Base-by-base conservation (phyloP, 2,888 invertebrate species). In the Pammene fasciana region DNA sequence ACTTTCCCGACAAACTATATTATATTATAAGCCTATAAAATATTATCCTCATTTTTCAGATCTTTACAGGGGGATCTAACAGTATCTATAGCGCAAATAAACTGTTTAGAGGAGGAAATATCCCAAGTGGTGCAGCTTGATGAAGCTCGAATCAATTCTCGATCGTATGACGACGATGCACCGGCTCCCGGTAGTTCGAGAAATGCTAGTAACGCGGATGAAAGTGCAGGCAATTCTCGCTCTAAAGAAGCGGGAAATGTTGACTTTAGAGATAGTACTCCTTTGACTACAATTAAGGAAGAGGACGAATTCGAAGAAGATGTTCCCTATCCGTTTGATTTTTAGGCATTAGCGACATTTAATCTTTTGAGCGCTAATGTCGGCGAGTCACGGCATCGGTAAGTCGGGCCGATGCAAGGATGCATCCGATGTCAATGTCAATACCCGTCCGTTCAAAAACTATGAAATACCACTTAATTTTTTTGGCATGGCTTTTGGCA, bases 271-370 rank as follows among this genome's bases (percentile, higher is more conserved):
- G 34, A 68, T 8, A 75, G 76, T n/a, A 73, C 65, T 18, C 75
- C 75, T 11, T 74, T 90, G 14, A 75, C 83, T 9, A 79, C 77
- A 2, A 90, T 91, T 41, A 75, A 66, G 57, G 90, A 90, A 75
- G 87, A 86, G 70, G 82, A 85, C 7, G 85, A 86, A 72, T 45
- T 45, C 76, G 77, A 45, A 54, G 61, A 46, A 16, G 64, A 67
- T 45, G 84, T 85, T 59, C 86, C 85, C 52, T 89, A 89, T 73
- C 88, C 88, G 1, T 84, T 88, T 68, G 79, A 80, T 59, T 75
- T 78, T 70, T 81, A 67, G 72, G 67, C 66, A 48, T 56, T 14
- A 7, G 8, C 10, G 7, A 16, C 16, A 41, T 14, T 46, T 46
- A n/a, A n/a, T n/a, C n/a, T n/a, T n/a, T n/a, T n/a, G n/a, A n/a